Percentiles rank a stretch among this genome's conserved stretches.
Evolutionary conservation across 2,888 invertebrate genomes (phyloP).

Genomic region (Drosophila aldrichi): DNA sequence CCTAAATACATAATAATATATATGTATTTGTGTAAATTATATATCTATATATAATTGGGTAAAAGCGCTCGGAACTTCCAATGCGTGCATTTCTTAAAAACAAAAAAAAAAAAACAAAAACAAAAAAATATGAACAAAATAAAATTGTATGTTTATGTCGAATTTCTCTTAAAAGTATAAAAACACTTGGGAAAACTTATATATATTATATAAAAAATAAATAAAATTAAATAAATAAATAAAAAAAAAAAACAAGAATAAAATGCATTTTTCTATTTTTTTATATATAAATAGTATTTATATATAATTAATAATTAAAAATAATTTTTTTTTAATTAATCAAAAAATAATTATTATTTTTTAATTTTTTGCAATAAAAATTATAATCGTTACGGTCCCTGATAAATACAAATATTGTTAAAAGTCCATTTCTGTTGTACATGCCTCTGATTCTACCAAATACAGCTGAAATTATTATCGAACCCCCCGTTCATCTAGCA

Average conservation of each 20-base stretch:
- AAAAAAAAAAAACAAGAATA: background rate
- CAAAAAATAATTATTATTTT: too few relatives aligned
- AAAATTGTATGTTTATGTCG: slow-evolving; percentile 14
- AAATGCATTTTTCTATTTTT: background rate
- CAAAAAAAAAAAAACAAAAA: background rate
- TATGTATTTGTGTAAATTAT: background rate
- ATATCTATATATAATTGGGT: background rate
- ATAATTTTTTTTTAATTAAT: too few relatives aligned
- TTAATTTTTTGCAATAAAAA: too few relatives aligned
- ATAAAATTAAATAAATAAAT: background rate
- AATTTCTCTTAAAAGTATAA: slow-evolving; percentile 16
- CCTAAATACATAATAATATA: background rate
- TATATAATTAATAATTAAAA: too few relatives aligned
- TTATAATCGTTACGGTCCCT: too few relatives aligned
- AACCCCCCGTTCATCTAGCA: background rate
- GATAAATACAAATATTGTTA: too few relatives aligned
- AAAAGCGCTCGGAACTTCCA: slow-evolving; percentile 30
- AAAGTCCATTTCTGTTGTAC: too few relatives aligned
- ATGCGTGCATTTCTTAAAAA: slow-evolving; percentile 24
- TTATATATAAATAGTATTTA: too few relatives aligned
- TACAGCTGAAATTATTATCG: too few relatives aligned
- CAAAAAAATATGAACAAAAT: background rate
- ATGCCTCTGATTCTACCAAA: too few relatives aligned
- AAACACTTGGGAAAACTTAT: slow-evolving; percentile 27
- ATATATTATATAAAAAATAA: slow-evolving; percentile 22